Percentiles rank a stretch among this genome's conserved stretches.
Conservation (phyloP, 1,140 invertebrate genomes). For the Anastrepha obliqua region DNA sequence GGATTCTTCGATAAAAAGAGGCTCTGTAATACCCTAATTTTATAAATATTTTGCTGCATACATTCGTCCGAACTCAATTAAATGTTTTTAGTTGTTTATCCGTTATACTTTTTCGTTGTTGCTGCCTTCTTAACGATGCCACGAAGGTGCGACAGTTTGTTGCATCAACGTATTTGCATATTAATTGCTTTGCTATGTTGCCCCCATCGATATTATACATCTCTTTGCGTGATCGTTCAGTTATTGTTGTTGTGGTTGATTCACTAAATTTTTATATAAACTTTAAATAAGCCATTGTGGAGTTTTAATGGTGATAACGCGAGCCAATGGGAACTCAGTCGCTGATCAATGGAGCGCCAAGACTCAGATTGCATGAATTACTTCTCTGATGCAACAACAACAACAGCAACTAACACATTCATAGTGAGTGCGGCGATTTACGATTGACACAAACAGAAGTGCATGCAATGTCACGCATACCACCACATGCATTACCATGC, state of each 20-base stretch:
- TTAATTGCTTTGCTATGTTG: not conserved
- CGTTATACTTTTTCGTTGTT: not conserved
- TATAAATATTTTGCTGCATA: no score
- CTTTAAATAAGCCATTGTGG: not conserved
- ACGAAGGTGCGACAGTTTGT: not conserved
- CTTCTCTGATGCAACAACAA: not conserved
- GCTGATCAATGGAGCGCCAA: not conserved
- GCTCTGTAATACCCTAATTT: no score
- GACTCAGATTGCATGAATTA: not conserved
- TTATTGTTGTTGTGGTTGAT: not conserved
- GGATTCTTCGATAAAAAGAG: no score
- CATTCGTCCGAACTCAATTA: no score
- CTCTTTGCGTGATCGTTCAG: not conserved
- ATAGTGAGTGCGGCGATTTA: not conserved
- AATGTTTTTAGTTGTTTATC: no score
- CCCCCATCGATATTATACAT: not conserved
- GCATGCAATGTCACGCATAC: not conserved
- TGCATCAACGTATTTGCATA: not conserved
- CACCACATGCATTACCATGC: not conserved
- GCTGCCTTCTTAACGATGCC: not conserved
- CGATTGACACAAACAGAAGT: not conserved
- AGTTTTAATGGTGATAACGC: slow-evolving; percentile 18
- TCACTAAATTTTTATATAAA: not conserved
- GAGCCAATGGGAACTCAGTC: not conserved
- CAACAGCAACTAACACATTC: not conserved